These are phyloP conservation scores for Halichoerus grypus DNA, from an alignment of 2,113 vertebrate genomes.

Conservation along the genomic window DNA sequence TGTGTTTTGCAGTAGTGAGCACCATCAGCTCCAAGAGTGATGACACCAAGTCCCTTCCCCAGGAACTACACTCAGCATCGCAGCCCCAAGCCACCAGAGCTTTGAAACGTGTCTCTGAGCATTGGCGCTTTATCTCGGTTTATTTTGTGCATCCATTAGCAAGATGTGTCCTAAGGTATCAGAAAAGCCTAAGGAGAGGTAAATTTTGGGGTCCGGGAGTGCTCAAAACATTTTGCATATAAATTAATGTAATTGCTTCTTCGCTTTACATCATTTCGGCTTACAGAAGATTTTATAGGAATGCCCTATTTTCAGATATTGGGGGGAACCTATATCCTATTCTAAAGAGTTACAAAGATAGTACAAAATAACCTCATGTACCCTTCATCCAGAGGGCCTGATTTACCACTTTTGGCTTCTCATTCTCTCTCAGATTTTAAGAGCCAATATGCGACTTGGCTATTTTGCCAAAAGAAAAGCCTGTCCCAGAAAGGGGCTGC, in stretches of 20 bases:
- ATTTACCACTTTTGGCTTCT: not conserved
- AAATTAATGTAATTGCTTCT: not conserved
- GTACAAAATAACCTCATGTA: not conserved
- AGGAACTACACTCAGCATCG: not conserved
- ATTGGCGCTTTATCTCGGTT: not conserved
- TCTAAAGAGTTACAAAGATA: not conserved
- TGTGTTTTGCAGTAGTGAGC: not conserved
- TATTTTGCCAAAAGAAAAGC: not conserved
- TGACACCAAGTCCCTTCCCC: not conserved
- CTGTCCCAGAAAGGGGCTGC: not conserved
- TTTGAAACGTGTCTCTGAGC: not conserved
- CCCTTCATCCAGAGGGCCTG: not conserved
- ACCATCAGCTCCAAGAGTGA: not conserved
- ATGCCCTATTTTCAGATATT: not conserved
- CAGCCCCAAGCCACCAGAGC: not conserved
- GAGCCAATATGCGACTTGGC: not conserved
- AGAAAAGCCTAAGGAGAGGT: not conserved
- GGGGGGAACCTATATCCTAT: not conserved
- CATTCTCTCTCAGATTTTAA: not conserved
- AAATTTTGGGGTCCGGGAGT: not conserved
- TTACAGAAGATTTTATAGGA: not conserved
- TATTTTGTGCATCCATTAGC: not conserved
- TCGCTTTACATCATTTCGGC: not conserved
- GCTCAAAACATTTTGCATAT: not conserved
- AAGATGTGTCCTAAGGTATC: not conserved